Evolutionary conservation across 2,888 invertebrate genomes (phyloP).

Genomic region (Cacoxenus indagator): DNA sequence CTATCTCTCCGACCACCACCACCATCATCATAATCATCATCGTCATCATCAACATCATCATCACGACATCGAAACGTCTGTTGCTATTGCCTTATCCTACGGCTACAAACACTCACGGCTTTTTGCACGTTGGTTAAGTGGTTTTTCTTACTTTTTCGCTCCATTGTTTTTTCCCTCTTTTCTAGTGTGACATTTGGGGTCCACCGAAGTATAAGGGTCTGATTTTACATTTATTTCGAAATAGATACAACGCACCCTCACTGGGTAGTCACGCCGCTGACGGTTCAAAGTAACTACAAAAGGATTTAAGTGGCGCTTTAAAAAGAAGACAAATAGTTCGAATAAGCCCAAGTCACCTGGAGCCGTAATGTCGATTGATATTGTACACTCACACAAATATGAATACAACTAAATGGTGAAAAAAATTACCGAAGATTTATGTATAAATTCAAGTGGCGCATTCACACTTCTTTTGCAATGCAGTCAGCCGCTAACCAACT

Average conservation of each 20-base stretch:
- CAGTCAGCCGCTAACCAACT: neutral
- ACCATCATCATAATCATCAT: too few species aligned
- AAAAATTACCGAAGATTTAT: constrained; percentile 12
- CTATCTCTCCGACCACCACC: neutral
- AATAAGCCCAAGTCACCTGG: neutral
- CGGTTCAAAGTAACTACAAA: neutral
- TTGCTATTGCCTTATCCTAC: too few species aligned
- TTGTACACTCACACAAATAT: neutral
- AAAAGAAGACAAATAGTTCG: neutral
- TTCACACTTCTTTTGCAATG: constrained; percentile 1
- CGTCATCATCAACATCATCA: too few species aligned
- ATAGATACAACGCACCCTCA: neutral
- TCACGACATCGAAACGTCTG: too few species aligned
- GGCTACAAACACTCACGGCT: constrained; percentile 1
- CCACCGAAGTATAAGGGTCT: neutral
- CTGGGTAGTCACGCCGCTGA: neutral
- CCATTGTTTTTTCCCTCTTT: neutral
- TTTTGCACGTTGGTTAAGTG: constrained; percentile 6
- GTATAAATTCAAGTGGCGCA: neutral
- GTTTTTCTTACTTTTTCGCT: neutral
- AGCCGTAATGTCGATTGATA: neutral
- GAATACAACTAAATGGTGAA: neutral
- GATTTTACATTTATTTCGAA: constrained; percentile 7
- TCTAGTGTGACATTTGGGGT: neutral
- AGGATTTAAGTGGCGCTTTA: neutral